Conservation (phyloP, 2,797 vertebrate genomes). For the Sylvilagus floridanus region DNA sequence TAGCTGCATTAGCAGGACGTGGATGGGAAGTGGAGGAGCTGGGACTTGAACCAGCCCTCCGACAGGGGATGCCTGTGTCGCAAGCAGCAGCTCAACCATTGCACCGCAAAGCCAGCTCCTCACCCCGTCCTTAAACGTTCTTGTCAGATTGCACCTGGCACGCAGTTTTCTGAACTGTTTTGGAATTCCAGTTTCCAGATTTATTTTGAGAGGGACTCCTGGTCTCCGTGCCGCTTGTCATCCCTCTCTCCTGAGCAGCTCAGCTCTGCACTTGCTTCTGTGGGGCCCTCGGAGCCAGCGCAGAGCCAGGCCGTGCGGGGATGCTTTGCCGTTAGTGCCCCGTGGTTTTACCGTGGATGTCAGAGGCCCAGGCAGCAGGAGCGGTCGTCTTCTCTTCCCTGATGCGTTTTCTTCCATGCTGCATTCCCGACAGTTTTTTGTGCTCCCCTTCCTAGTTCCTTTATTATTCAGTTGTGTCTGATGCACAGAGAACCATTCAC, state of each 20-base stretch:
- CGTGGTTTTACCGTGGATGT: accelerated
- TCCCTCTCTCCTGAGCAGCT: no score
- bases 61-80: no score
- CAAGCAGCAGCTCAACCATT: no score
- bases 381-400: accelerated
- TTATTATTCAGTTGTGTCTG: background rate
- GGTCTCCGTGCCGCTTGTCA: background rate
- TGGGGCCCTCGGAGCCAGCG: background rate
- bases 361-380: background rate
- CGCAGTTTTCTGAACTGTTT: background rate
- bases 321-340: no score
- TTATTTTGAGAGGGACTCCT: background rate
- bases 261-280: background rate
- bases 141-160: background rate
- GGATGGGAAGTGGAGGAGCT: no score
- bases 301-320: background rate
- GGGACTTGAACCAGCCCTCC: no score
- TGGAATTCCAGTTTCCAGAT: background rate
- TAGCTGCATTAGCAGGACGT: no score
- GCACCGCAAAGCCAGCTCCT: no score
- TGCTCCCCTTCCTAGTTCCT: background rate
- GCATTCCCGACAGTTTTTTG: background rate
- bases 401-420: background rate
- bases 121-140: background rate
- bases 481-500: background rate